Conservation (phyloP, 2,113 vertebrate genomes). For the Nestor notabilis region DNA sequence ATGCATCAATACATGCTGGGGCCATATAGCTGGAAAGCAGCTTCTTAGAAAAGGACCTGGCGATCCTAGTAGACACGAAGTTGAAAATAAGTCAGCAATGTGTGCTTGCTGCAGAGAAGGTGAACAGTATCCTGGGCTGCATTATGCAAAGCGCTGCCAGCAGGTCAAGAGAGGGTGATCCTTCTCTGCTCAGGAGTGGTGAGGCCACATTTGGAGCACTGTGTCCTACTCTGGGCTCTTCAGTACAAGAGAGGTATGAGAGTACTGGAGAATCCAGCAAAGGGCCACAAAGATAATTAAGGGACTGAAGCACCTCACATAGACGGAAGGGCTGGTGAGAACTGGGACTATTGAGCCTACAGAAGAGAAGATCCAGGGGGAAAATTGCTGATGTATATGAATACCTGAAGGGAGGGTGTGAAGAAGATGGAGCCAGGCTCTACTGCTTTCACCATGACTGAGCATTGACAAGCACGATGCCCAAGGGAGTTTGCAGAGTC, state of each 20-base stretch:
- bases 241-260: not conserved
- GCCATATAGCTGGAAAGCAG: not conserved
- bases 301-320: fast-evolving
- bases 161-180: not conserved
- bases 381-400: fast-evolving
- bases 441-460: not conserved
- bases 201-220: not conserved
- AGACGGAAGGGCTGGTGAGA: not conserved
- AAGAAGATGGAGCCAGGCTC: not conserved
- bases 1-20: fast-evolving
- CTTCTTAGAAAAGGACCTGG: not conserved
- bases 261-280: not conserved
- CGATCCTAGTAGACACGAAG: not conserved
- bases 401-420: not conserved
- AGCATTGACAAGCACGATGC: not conserved
- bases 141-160: not conserved
- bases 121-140: not conserved
- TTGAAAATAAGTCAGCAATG: fast-evolving
- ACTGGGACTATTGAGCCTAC: not conserved
- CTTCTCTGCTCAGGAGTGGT: not conserved
- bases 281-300: not conserved
- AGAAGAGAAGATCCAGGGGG: not conserved
- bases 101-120: not conserved
- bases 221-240: not conserved
- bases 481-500: not conserved